phyloP scores from a whole-genome alignment of 2,113 vertebrate species.

The Pimephales promelas region DNA sequence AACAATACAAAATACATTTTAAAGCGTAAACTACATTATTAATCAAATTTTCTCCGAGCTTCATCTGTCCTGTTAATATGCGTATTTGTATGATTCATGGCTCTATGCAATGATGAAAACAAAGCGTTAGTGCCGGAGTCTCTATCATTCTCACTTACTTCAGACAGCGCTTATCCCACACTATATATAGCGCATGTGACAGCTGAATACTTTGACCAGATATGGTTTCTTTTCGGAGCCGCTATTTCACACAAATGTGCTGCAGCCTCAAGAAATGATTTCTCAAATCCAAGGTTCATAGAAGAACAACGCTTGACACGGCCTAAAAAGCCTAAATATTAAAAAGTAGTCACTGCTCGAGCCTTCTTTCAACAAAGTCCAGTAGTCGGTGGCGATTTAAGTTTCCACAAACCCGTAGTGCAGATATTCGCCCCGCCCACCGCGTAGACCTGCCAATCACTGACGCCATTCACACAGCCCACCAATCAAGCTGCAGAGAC shows the following conservation, averaged over 20 bases:
- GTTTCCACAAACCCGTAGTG: conserved; percentile 64
- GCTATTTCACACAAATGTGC: conserved; percentile 60
- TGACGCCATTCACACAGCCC: conserved; percentile 63
- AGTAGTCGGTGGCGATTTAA: conserved; percentile 22
- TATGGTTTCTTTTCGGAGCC: conserved; percentile 78
- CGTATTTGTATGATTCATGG: not conserved
- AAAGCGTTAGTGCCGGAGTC: conserved; percentile 13
- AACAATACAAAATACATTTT: not conserved
- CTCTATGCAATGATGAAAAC: not conserved
- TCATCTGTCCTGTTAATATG: not conserved
- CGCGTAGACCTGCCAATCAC: conserved; percentile 66
- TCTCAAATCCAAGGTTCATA: conserved; percentile 17
- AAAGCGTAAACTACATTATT: not conserved
- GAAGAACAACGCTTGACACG: not conserved
- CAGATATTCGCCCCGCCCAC: conserved; percentile 23
- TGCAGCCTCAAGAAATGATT: conserved; percentile 41
- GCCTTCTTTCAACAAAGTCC: conserved; percentile 24
- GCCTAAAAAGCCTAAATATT: conserved; percentile 17
- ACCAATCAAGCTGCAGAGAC: not conserved
- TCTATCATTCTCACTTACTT: conserved; percentile 65
- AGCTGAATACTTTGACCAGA: conserved; percentile 89
- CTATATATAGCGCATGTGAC: conserved; percentile 83
- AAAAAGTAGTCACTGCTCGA: not conserved
- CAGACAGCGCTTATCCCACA: conserved; percentile 59
- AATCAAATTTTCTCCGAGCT: not conserved